Conservation (phyloP, 2,113 vertebrate genomes). For the Nerophis lumbriciformis region DNA sequence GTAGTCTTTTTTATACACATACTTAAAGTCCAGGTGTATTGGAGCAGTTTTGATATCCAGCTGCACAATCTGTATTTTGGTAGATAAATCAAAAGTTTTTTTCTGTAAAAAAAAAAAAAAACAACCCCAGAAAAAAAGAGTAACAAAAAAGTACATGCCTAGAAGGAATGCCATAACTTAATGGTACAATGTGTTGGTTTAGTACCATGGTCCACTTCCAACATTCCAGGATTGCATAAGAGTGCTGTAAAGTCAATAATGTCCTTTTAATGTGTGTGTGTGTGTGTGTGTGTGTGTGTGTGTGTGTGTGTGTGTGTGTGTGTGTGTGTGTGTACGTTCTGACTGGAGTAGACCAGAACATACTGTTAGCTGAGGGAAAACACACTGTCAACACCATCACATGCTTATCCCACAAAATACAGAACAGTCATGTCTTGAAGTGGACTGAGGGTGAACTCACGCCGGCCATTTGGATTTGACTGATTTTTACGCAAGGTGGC, state of each 20-base stretch:
- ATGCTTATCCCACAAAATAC: background rate
- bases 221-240: constrained; percentile 60
- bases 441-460: no score
- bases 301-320: constrained; percentile 47
- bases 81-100: no score
- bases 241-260: constrained; percentile 38
- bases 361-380: constrained; percentile 26
- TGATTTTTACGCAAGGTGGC: no score
- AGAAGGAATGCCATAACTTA: background rate
- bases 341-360: constrained; percentile 43
- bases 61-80: background rate
- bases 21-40: no score
- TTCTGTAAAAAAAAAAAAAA: background rate
- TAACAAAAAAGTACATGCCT: background rate
- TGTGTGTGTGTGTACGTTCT: constrained; percentile 48
- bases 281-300: constrained; percentile 42
- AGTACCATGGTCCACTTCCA: constrained; percentile 31
- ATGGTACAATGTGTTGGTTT: constrained; percentile 22
- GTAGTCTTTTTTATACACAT: no score
- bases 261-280: constrained; percentile 5
- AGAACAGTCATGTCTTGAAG: background rate
- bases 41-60: background rate
- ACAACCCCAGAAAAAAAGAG: no score
- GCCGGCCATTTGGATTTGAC: no score
- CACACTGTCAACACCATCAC: constrained; percentile 11